Conservation (phyloP, 64 coral and sea anemone genomes). For the Orbicella faveolata region DNA sequence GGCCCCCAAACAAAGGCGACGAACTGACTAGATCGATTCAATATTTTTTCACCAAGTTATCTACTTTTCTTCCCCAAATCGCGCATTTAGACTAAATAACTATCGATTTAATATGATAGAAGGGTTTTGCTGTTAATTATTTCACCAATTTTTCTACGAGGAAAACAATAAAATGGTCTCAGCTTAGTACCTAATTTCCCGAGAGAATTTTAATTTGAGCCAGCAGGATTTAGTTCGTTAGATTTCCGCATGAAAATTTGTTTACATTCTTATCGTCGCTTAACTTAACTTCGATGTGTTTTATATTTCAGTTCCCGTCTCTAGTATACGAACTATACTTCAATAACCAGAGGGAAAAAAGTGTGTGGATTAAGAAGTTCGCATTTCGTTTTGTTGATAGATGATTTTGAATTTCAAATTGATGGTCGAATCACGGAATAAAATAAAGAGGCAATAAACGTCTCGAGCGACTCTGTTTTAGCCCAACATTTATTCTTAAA, state of each 20-base stretch:
- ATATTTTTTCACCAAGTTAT: not conserved
- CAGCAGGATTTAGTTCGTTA: not conserved
- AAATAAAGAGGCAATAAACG: not conserved
- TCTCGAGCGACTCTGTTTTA: not conserved
- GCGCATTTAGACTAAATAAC: not conserved
- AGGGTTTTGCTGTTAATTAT: not conserved
- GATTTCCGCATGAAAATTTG: not conserved
- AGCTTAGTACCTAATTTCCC: not conserved
- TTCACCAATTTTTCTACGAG: not conserved
- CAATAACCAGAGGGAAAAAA: not conserved
- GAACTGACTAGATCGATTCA: not conserved
- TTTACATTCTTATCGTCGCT: too few species aligned
- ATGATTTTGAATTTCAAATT: slow-evolving; percentile 25
- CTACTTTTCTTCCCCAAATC: not conserved
- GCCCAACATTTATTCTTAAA: not conserved
- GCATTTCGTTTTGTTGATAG: not conserved
- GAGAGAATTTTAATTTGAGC: not conserved
- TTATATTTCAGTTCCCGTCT: not conserved
- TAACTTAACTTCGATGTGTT: not conserved
- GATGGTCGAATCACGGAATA: not conserved
- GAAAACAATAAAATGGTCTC: not conserved
- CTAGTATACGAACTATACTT: not conserved
- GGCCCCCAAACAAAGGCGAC: slow-evolving; percentile 26
- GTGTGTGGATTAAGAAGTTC: not conserved
- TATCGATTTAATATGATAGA: not conserved